Evolutionary conservation across 1,140 invertebrate species (phyloP), one percentile per base, ranked within the genome.

Genomic region (Drosophila gunungcola): DNA sequence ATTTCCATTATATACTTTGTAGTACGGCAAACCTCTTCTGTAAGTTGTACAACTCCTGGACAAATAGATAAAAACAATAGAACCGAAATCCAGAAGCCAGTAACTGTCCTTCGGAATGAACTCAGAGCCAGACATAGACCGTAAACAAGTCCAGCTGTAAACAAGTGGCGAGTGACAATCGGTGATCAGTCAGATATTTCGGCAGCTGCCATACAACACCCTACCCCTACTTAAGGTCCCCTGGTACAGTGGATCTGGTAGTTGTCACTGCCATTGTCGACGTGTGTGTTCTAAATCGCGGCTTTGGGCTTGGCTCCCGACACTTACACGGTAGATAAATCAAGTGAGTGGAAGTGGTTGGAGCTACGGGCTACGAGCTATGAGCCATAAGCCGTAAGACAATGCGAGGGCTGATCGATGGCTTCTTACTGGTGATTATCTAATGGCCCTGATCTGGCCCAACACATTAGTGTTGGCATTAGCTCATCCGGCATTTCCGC

Each of bases 131-230:
- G 51, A 69, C 63, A 43, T 69, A 56, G 77, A 45, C 48, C 39
- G 45, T 70, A 55, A 70, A 70, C 65, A 65, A 32, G 43, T 42
- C 36, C 36, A 27, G 39, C 16, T 64, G 60, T 64, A 69, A 69
- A 69, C 67, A 69, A 69, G 41, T 68, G 48, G 27, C 12, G 48
- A 38, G 38, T 42, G 62, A 67, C 64, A 68, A 68, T 69, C 64
- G 64, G 82, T 86, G 82, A 86, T 86, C 83, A 79, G 83, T 86
- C 83, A 83, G 73, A 69, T 58, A 82, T 85, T 81, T 78, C 78
- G 65, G 68, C 80, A 78, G 75, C 63, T 70, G n/a, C 13, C 12
- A 5, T n/a, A 13, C 12, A 29, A 12, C 11, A 11, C 45, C 25
- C 12, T n/a, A 12, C 11, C 25, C 45, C 25, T 3, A 3, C 10